These are phyloP conservation scores for Melanogrammus aeglefinus DNA, from an alignment of 2,797 vertebrate genomes.

Conservation along the genomic window DNA sequence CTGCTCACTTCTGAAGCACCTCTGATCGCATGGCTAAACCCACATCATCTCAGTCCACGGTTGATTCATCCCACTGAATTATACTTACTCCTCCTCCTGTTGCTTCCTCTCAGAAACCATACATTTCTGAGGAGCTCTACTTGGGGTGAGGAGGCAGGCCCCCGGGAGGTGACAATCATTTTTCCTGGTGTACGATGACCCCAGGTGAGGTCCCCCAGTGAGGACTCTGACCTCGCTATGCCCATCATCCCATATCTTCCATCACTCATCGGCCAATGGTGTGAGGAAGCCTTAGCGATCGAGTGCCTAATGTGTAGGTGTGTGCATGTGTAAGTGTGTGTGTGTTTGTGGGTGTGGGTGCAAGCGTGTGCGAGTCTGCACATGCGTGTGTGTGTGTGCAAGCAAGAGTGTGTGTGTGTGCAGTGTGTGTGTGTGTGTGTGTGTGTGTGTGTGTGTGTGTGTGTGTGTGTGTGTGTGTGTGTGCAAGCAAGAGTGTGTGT, in stretches of 20 bases:
- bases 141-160: too few species aligned
- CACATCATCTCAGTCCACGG: too few species aligned
- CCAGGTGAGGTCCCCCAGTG: neutral
- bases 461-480: conserved; percentile 13
- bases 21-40: too few species aligned
- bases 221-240: conserved; percentile 11
- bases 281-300: conserved; percentile 24
- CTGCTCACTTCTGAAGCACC: too few species aligned
- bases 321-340: neutral
- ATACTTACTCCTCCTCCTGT: too few species aligned
- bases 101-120: too few species aligned
- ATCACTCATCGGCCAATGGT: conserved; percentile 25
- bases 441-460: conserved; percentile 13
- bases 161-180: neutral
- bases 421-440: neutral
- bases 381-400: conserved; percentile 9
- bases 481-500: conserved; percentile 10
- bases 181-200: neutral
- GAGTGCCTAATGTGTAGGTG: conserved; percentile 7
- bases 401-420: too few species aligned
- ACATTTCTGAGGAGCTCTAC: too few species aligned
- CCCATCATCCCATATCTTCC: conserved; percentile 14
- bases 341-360: neutral
- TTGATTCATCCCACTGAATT: too few species aligned
- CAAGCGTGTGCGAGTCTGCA: neutral